Base-by-base conservation (phyloP, 2,113 vertebrate genomes). In the Eonycteris spelaea region DNA sequence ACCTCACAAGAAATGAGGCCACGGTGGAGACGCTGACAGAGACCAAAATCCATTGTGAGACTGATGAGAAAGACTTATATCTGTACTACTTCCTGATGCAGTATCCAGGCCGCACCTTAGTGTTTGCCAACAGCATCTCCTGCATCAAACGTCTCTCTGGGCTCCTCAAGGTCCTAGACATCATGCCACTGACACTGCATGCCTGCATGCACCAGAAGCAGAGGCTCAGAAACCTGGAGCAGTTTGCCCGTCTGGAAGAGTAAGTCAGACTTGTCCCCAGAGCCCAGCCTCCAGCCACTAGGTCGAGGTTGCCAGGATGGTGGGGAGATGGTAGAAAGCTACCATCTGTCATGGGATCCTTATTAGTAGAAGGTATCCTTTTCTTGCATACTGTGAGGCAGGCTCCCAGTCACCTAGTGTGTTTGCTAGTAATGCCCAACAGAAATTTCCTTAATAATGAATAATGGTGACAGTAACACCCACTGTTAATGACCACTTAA, bases 151-250 rank as follows among this genome's bases (percentile, higher is more conserved):
- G 99, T 79, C 99, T 99, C 57, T 99, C 96, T 53, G 99, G 99
- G 45, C 99, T 99, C 84, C 99, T 99, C 96, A 98, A 98, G n/a
- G 99, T 99, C 96, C 89, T 99, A 97, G 99, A 99, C 70, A 98
- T 98, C 22, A 98, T 98, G 88, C 99, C 99, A 0, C 98, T 99
- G 90, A 99, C 99, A 38, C 98, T 99, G 35, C 99, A 99, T 0
- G 99, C 99, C 71, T 99, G 99, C 97, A 99, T 99, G 99, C 99
- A 99, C 97, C 99, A 99, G 98, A 99, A 99, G 91, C 99, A 99
- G 97, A 99, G 99, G 55, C 98, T 99, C 78, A 99, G 99, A 98
- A 99, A 99, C 97, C 98, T 99, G 97, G 99, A 99, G 97, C 98
- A 99, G 75, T 99, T 99, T 98, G 99, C 99, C 7, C 99, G 99